Evolutionary conservation across 2,113 vertebrate species (phyloP).

Genomic region (Corydoras maculifer): DNA sequence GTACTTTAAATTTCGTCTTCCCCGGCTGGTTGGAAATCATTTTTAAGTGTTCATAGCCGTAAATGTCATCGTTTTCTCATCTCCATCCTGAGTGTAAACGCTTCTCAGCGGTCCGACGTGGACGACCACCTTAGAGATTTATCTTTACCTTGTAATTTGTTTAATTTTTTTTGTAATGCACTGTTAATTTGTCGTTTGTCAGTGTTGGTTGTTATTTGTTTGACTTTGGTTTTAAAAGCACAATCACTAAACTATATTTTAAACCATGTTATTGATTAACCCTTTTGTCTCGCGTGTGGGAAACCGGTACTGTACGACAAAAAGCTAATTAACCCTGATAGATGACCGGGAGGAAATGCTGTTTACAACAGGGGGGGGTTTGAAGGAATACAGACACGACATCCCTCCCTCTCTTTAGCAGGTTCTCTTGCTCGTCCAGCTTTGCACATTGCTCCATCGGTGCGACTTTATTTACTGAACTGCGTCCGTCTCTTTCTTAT

Average conservation of each 20-base stretch:
- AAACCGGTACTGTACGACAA: constrained; percentile 75
- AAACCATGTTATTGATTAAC: constrained; percentile 99
- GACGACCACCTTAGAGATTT: constrained; percentile 91
- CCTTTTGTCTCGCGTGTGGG: constrained; percentile 90
- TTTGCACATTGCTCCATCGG: constrained; percentile 57
- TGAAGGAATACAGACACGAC: constrained; percentile 54
- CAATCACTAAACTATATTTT: constrained; percentile 99
- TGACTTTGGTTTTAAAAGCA: constrained; percentile 99
- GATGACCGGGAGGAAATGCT: constrained; percentile 66
- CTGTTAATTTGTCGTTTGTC: constrained; percentile 82
- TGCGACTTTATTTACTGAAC: constrained; percentile 56
- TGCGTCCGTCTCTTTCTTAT: constrained; percentile 59
- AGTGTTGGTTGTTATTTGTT: constrained; percentile 68
- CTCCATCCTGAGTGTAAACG: constrained; percentile 80
- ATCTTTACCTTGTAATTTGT: constrained; percentile 62
- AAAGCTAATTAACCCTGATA: constrained; percentile 84
- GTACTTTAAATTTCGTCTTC: constrained; percentile 83
- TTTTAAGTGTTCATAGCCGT: constrained; percentile 67
- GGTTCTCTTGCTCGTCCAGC: constrained; percentile 41
- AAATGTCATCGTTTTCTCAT: constrained; percentile 69
- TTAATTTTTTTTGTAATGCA: constrained; percentile 85
- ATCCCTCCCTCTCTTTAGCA: constrained; percentile 38
- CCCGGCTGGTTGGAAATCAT: constrained; percentile 64
- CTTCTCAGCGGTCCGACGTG: constrained; percentile 81
- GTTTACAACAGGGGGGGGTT: constrained; percentile 53